Base-by-base conservation (phyloP, 2,113 vertebrate species). In the Theropithecus gelada region DNA sequence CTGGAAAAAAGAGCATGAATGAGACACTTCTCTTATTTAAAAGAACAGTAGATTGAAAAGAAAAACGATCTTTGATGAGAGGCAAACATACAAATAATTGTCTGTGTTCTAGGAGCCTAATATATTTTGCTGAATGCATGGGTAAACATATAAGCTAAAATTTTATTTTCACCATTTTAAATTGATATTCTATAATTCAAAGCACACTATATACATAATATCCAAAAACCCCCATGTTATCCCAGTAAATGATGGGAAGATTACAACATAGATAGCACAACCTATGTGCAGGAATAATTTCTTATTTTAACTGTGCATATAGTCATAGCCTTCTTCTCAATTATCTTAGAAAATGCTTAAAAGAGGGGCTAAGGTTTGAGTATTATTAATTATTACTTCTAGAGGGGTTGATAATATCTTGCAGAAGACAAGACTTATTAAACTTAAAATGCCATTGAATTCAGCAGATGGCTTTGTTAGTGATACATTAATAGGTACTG, bases 121-220 rank as follows among this genome's bases (percentile, higher is more conserved):
- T 38, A 27, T n/a, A 40, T 73, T 43, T 90, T 32, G 5, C n/a
- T 85, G 18, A 82, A 35, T 70, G 27, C 3, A 6, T 25, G 43
- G 73, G 12, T 95, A 90, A 81, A 80, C 45, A 70, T 82, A 40
- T 48, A 8, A 94, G 48, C 1, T 79, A n/a, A 83, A 68, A 0
- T 1, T 83, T 81, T 81, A 8, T 35, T 90, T 70, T 93, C 40
- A 25, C 38, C 3, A 70, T 35, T 94, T 57, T 75, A 61, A 96
- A 35, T 68, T 76, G 35, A 23, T 8, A 48, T 64, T 64, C 10
- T 48, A 40, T 68, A 68, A 66, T 79, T 45, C 30, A 95, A 78
- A 73, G 8, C 16, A 68, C 2, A 6, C 1, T 32, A 2, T 55
- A 45, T 3, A 79, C 3, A 43, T 0, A 32, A 13, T 64, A 35